phyloP scores from a whole-genome alignment of 2,888 invertebrate genomes.

The Myopa tessellatipennis region DNA sequence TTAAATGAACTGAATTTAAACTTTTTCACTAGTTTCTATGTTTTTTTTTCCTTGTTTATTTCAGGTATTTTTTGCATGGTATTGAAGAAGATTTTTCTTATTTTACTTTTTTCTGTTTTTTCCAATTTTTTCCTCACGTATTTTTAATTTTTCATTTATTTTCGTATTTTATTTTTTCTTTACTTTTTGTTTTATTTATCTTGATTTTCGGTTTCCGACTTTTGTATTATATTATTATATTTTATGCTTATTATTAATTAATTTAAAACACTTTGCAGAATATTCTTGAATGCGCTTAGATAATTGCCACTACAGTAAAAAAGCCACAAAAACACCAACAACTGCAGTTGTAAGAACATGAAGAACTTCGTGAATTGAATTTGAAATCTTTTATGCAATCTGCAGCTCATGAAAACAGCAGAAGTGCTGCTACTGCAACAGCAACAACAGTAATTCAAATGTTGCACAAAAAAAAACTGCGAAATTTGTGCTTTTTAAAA shows the following conservation, averaged over 20 bases:
- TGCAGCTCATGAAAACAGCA: not conserved
- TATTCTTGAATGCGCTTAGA: slow-evolving; percentile 5
- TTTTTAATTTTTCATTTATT: not conserved
- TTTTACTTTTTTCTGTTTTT: slow-evolving; percentile 18
- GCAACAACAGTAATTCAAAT: not conserved
- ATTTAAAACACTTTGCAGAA: not conserved
- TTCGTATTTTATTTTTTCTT: slow-evolving; percentile 5
- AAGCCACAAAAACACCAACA: slow-evolving; percentile 12
- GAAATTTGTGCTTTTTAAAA: not conserved
- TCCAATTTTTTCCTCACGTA: not conserved
- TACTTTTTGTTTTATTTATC: not conserved
- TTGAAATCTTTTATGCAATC: slow-evolving; percentile 40
- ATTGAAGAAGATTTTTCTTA: not conserved
- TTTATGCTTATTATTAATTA: not conserved
- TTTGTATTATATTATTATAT: not conserved
- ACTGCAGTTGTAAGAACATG: not conserved
- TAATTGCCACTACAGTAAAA: slow-evolving; percentile 7
- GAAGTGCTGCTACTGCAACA: slow-evolving; percentile 5
- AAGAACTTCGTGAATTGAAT: slow-evolving; percentile 21
- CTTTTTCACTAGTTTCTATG: not conserved
- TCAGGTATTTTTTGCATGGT: too few species aligned
- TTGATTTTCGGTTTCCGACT: not conserved
- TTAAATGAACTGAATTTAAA: not conserved
- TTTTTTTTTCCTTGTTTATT: not conserved
- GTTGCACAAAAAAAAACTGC: not conserved